Percentiles rank a stretch among this genome's conserved stretches.
phyloP scores from a whole-genome alignment of 35 echinoderm and acorn worm genomes.

The Strongylocentrotus purpuratus region DNA sequence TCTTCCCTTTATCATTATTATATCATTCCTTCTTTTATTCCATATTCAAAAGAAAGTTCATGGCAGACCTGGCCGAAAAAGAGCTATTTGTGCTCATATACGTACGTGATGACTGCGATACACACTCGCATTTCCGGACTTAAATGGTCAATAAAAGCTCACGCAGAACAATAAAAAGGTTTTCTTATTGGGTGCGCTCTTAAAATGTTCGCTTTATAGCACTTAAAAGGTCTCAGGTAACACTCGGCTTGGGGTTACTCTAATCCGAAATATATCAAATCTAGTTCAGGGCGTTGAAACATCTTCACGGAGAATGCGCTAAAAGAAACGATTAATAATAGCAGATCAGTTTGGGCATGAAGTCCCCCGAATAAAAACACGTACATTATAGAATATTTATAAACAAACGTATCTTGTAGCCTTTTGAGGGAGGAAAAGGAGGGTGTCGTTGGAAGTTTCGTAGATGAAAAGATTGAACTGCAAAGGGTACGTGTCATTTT shows the following conservation, averaged over 20 bases:
- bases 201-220: background rate
- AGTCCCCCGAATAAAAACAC: background rate
- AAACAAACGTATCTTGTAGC: background rate
- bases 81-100: background rate
- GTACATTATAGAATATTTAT: background rate
- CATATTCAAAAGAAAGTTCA: background rate
- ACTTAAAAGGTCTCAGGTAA: background rate
- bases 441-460: background rate
- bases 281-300: background rate
- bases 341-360: background rate
- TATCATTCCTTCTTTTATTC: background rate
- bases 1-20: background rate
- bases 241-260: background rate
- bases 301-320: background rate
- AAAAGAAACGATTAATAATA: slow-evolving; percentile 7
- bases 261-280: background rate
- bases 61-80: background rate
- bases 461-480: background rate
- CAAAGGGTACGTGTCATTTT: background rate
- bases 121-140: background rate
- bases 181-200: background rate
- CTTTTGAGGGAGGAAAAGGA: background rate
- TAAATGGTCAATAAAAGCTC: background rate
- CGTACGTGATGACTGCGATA: background rate
- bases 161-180: background rate